A percentile compares a stretch with the other conserved stretches of the same genome.
phyloP scores from a whole-genome alignment of 2,888 invertebrate genomes.

The Acanthosepion lycidas region DNA sequence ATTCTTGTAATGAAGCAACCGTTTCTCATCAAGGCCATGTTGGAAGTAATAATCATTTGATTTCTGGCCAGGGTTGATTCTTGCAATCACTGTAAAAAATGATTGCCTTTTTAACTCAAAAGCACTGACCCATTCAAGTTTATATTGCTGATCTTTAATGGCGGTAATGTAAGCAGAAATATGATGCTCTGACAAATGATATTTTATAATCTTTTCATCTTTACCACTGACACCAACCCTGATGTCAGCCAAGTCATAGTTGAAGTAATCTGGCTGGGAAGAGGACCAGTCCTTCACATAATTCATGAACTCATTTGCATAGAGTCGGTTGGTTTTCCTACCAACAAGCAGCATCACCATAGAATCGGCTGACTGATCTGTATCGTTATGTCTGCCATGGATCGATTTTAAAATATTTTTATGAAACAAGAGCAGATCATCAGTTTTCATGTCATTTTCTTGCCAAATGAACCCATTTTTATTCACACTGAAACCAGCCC shows the following conservation, averaged over 20 bases:
- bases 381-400: slow-evolving; percentile 41
- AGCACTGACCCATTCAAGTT: slow-evolving; percentile 67
- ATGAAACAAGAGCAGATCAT: slow-evolving; percentile 65
- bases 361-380: slow-evolving; percentile 53
- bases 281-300: slow-evolving; percentile 44
- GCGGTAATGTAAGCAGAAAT: slow-evolving; percentile 65
- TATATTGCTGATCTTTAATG: slow-evolving; percentile 60
- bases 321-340: slow-evolving; percentile 54
- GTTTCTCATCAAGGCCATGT: slow-evolving; percentile 61
- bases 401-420: slow-evolving; percentile 51
- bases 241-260: slow-evolving; percentile 64
- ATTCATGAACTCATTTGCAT: slow-evolving; percentile 58
- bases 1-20: slow-evolving; percentile 60
- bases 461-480: slow-evolving; percentile 65
- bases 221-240: slow-evolving; percentile 53
- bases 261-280: slow-evolving; percentile 54
- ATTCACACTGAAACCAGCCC: slow-evolving; percentile 62
- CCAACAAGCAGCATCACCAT: slow-evolving; percentile 64
- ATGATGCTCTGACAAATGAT: slow-evolving; percentile 66
- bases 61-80: slow-evolving; percentile 51
- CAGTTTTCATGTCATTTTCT: slow-evolving; percentile 61
- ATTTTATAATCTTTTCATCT: slow-evolving; percentile 58
- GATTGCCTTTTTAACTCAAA: slow-evolving; percentile 59
- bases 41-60: slow-evolving; percentile 58
- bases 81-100: slow-evolving; percentile 63